These are phyloP conservation scores for Myoxocephalus aenaeus DNA, from an alignment of 2,797 vertebrate genomes.

Conservation along the genomic window DNA sequence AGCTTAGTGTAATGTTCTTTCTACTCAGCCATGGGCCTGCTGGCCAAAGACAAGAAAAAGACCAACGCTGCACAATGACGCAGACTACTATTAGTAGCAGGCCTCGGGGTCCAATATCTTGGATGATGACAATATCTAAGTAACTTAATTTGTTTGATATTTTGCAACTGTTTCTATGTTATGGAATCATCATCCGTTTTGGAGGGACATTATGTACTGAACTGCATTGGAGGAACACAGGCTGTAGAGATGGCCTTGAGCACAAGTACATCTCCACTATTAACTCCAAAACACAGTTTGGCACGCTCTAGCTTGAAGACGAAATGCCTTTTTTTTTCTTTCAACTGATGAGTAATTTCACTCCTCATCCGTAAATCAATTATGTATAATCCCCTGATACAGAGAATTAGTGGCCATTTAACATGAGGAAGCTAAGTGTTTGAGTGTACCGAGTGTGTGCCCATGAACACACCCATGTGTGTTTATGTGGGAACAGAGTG, in stretches of 20 bases:
- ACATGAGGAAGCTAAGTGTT: slow-evolving; percentile 67
- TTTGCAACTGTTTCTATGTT: background rate
- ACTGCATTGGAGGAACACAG: slow-evolving; percentile 17
- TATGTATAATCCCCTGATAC: slow-evolving; percentile 84
- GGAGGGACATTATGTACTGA: slow-evolving; percentile 12
- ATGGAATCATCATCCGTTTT: background rate
- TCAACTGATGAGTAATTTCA: slow-evolving; percentile 79
- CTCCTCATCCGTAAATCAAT: slow-evolving; percentile 84
- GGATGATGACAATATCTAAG: background rate
- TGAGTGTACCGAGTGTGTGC: slow-evolving; percentile 56
- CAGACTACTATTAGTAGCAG: background rate
- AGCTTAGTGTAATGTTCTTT: slow-evolving; percentile 15
- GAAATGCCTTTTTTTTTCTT: slow-evolving; percentile 67
- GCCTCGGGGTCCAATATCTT: slow-evolving; percentile 9
- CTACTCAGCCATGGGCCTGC: background rate
- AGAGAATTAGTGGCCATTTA: slow-evolving; percentile 80
- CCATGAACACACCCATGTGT: slow-evolving; percentile 41
- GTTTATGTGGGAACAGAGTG: slow-evolving; percentile 38
- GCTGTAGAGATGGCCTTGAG: slow-evolving; percentile 29
- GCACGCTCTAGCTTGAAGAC: slow-evolving; percentile 51
- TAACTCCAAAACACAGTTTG: slow-evolving; percentile 61
- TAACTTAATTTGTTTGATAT: slow-evolving; percentile 9
- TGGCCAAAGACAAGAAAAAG: slow-evolving; percentile 7
- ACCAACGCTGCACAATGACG: slow-evolving; percentile 2
- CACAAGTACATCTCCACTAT: slow-evolving; percentile 35